A percentile compares a stretch with the other conserved stretches of the same genome.
Conservation (phyloP, 2,797 vertebrate species). For the Acridotheres tristis region DNA sequence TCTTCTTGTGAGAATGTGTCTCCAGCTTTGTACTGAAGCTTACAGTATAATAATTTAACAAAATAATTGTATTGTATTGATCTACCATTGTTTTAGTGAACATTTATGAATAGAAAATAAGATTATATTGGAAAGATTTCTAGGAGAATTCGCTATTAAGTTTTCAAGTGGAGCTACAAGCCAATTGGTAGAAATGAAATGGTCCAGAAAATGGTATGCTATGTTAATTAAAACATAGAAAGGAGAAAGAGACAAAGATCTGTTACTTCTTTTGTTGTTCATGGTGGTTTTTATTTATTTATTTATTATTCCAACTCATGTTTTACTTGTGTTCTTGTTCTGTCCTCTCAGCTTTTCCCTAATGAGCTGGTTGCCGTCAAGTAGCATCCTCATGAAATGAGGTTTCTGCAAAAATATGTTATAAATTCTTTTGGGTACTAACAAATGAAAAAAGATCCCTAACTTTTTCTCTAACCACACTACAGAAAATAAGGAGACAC, state of each 20-base stretch:
- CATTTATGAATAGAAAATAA: not conserved
- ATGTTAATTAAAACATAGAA: not conserved
- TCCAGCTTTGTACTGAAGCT: not conserved
- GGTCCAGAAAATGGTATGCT: not conserved
- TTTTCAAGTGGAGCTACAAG: not conserved
- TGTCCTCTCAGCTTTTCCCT: not conserved
- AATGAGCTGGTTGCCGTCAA: not conserved
- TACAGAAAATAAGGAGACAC: not conserved
- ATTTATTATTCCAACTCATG: not conserved
- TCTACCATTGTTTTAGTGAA: not conserved
- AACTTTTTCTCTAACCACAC: not conserved
- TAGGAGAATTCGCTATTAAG: not conserved
- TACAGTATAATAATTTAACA: not conserved
- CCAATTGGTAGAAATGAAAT: not conserved
- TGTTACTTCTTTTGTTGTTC: not conserved
- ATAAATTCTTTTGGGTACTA: not conserved
- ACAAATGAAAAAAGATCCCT: not conserved
- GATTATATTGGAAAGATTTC: not conserved
- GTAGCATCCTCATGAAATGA: not conserved
- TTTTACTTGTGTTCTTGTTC: not conserved
- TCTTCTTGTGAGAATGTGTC: not conserved
- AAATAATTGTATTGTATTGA: not conserved
- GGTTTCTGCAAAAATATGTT: not conserved
- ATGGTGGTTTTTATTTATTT: rapidly evolving
- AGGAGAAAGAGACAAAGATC: not conserved